Conservation (phyloP, 2,888 invertebrate species). For the Drosophila melanosoma region DNA sequence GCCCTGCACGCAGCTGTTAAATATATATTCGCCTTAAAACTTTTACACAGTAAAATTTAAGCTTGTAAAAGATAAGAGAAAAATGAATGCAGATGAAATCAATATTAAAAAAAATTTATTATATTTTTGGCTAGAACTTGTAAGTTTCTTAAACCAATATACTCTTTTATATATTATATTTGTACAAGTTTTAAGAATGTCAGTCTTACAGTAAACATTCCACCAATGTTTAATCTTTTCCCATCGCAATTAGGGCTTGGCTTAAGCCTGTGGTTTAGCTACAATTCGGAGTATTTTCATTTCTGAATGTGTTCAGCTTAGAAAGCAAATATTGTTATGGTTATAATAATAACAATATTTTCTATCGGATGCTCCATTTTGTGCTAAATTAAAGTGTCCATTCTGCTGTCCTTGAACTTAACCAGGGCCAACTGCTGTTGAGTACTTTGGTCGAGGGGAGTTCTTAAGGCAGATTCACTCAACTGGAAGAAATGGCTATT, state of each 20-base stretch:
- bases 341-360: not conserved
- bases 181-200: not conserved
- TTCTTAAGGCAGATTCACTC: not conserved
- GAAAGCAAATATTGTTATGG: not conserved
- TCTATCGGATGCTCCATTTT: not conserved
- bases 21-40: not conserved
- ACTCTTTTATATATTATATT: not conserved
- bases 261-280: slow-evolving; percentile 1
- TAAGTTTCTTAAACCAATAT: not conserved
- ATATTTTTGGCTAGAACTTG: not conserved
- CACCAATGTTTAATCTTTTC: not conserved
- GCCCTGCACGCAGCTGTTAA: not conserved
- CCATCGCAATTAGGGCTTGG: slow-evolving; percentile 1
- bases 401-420: not conserved
- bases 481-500: not conserved
- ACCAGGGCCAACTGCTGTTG: not conserved
- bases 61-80: not conserved
- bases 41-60: no score
- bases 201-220: not conserved
- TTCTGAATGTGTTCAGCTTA: not conserved
- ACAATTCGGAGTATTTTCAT: slow-evolving; percentile 18
- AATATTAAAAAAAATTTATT: not conserved
- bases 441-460: not conserved
- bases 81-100: not conserved
- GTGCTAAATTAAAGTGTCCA: not conserved